A percentile compares a stretch with the other conserved stretches of the same genome.
Conservation (phyloP, 2,113 vertebrate genomes). For the Talpa occidentalis region DNA sequence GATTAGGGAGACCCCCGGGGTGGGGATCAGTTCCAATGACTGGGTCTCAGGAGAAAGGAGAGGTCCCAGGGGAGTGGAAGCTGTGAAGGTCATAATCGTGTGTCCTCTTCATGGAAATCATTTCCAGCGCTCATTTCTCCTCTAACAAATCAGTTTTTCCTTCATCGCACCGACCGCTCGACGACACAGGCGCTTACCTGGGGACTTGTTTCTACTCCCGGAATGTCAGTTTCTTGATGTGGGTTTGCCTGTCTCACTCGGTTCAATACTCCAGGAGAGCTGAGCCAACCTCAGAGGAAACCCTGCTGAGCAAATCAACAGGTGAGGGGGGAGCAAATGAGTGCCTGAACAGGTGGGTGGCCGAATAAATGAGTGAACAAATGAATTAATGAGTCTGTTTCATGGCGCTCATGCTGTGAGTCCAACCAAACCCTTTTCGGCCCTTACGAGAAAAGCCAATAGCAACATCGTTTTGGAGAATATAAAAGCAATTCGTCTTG, state of each 20-base stretch:
- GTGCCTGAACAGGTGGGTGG: background rate
- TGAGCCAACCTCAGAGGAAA: background rate
- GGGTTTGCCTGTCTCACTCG: background rate
- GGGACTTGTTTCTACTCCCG: background rate
- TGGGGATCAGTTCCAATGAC: too few species aligned
- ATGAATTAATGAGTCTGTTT: background rate
- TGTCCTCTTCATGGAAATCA: background rate
- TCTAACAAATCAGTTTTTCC: background rate
- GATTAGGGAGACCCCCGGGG: background rate
- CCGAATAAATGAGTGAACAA: background rate
- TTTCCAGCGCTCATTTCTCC: background rate
- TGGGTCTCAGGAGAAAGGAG: background rate
- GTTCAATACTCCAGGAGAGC: background rate
- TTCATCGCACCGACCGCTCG: background rate
- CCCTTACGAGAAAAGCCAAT: background rate
- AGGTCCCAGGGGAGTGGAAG: background rate
- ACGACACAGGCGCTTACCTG: background rate
- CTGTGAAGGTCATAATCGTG: background rate
- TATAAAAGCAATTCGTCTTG: background rate
- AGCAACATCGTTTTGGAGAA: too few species aligned
- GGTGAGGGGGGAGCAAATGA: too few species aligned
- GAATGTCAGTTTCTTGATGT: background rate
- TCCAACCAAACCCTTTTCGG: background rate
- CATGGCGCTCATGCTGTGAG: background rate
- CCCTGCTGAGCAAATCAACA: background rate